These are phyloP conservation scores for Coracias cyanogaster DNA, from an alignment of 2,797 vertebrate genomes.

Conservation along the genomic window DNA sequence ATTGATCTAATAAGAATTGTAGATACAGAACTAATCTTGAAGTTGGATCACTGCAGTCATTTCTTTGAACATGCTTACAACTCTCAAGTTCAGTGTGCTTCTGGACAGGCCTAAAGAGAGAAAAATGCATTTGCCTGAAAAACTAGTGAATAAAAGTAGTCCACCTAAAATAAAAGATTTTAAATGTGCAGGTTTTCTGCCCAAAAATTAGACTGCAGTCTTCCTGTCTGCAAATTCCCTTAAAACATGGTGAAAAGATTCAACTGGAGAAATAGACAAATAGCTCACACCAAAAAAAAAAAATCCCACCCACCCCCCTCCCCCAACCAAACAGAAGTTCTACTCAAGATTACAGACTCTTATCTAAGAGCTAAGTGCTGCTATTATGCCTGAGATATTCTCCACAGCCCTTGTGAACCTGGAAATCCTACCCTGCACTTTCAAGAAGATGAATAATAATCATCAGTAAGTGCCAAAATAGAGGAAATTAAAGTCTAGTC, in stretches of 20 bases:
- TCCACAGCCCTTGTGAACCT: background rate
- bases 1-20: background rate
- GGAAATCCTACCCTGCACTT: background rate
- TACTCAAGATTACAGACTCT: background rate
- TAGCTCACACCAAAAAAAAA: background rate
- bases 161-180: background rate
- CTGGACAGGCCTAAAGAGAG: background rate
- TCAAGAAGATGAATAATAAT: background rate
- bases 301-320: too few species aligned
- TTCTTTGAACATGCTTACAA: background rate
- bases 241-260: background rate
- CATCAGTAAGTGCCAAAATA: background rate
- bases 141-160: background rate
- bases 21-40: background rate
- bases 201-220: background rate
- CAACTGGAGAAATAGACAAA: background rate
- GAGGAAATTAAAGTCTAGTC: background rate
- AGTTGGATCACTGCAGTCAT: background rate
- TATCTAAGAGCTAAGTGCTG: background rate
- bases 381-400: background rate
- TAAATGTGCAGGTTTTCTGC: background rate
- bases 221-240: background rate
- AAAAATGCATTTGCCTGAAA: background rate
- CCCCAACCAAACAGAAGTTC: background rate
- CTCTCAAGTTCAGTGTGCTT: background rate